Evolutionary conservation across 2,113 vertebrate genomes (phyloP), one percentile per base, ranked within the genome.

Genomic region (Catagonus wagneri): DNA sequence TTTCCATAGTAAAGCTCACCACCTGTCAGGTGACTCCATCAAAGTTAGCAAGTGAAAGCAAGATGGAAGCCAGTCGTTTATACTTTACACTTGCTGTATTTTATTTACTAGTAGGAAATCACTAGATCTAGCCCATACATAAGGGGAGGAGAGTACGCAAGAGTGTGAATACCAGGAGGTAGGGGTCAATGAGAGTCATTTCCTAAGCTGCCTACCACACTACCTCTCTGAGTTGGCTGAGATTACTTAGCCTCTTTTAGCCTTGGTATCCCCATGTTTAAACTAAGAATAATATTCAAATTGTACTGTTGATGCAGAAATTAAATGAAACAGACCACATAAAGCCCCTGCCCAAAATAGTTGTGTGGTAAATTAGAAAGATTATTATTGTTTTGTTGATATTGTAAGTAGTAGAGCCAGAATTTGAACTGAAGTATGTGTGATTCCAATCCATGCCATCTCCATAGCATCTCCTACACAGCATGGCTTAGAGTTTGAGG

Each of bases 291-390:
- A 56, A 81, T 80, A 80, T 32, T 7, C 4, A 9, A 1, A 13
- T 61, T 58, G 65, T 14, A 56, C 39, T 15, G 0, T 32, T 50
- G 2, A 29, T 75, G 6, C 50, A 34, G 4, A 34, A 80, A 68
- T 83, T 92, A 50, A 65, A 52, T 27, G 34, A 93, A 56, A 29
- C 71, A 27, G 15, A 60, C 19, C 80, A 19, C 27, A n/a, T 19
- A 60, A 92, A 61, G 39, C 36, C n/a, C 12, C 34, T 44, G n/a
- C 2, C 52, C 16, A 32, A 69, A 66, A 69, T 74, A 83, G 36
- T 61, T 93, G 78, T 25, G 93, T 20, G 74, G 52, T 79, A 74
- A 74, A 72, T 94, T 71, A 72, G 65, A 66, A 71, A 27, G 56
- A 17, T 60, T 22, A 3, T 85, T 78, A 13, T 52, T 56, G 6